Conservation (phyloP, 2,888 invertebrate species). For the Metacarcinus magister region DNA sequence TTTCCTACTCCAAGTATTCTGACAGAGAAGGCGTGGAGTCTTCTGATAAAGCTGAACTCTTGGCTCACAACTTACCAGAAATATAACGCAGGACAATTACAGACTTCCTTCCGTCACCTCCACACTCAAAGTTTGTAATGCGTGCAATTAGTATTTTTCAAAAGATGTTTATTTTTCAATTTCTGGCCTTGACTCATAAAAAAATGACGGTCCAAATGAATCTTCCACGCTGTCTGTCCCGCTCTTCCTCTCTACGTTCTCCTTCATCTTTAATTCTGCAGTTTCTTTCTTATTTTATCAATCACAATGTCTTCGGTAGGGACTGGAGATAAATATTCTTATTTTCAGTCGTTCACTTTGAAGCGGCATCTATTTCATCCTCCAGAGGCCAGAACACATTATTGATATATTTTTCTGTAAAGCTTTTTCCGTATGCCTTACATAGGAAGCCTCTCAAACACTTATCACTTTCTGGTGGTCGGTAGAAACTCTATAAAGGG, state of each 20-base stretch:
- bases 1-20: neutral
- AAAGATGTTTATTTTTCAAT: neutral
- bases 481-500: neutral
- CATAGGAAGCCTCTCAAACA: neutral
- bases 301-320: neutral
- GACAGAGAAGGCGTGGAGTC: neutral
- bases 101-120: neutral
- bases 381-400: neutral
- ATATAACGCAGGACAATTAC: neutral
- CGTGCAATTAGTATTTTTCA: neutral
- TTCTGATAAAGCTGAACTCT: slow-evolving; percentile 5
- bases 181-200: neutral
- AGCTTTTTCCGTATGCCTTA: neutral
- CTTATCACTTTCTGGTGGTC: neutral
- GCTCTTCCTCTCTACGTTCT: neutral
- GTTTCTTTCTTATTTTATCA: neutral
- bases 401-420: neutral
- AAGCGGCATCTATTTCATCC: neutral
- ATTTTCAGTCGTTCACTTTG: neutral
- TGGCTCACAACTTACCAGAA: neutral
- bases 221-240: neutral
- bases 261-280: neutral
- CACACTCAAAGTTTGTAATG: neutral
- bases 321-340: neutral
- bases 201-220: neutral